A percentile compares a stretch with the other conserved stretches of the same genome.
Evolutionary conservation across 2,113 vertebrate species (phyloP).

Genomic region (Psittacula cyanocephala): DNA sequence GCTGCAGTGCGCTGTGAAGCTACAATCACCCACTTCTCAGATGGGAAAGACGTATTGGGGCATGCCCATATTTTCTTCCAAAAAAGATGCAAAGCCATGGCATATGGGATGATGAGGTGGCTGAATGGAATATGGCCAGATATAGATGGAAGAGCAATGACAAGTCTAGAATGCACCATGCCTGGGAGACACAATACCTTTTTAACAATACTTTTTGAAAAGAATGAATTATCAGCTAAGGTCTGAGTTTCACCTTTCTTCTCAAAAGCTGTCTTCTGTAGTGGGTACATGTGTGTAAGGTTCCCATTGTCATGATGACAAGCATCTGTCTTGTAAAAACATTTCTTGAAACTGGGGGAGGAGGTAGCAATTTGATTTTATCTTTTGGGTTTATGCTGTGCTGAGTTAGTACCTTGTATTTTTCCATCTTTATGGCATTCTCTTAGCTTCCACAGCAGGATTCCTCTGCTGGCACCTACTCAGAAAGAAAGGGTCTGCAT

Average conservation of each 20-base stretch:
- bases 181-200: not conserved
- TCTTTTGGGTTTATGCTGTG: not conserved
- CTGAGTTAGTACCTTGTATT: not conserved
- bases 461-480: not conserved
- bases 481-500: not conserved
- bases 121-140: not conserved
- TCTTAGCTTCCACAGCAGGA: not conserved
- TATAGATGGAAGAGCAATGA: not conserved
- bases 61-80: not conserved
- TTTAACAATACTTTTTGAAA: not conserved
- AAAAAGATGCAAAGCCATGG: fast-evolving
- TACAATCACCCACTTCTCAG: not conserved
- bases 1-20: not conserved
- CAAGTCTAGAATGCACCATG: not conserved
- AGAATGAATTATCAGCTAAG: not conserved
- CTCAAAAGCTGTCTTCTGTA: not conserved
- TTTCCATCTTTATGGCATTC: not conserved
- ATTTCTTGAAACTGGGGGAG: not conserved
- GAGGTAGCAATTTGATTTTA: not conserved
- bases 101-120: not conserved
- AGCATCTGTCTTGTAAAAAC: not conserved
- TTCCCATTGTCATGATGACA: not conserved
- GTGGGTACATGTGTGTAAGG: not conserved
- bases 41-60: not conserved
- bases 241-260: not conserved